A percentile compares a stretch with the other conserved stretches of the same genome.
These are phyloP conservation scores for Anoplius nigerrimus DNA, from an alignment of 2,888 invertebrate species.

Conservation along the genomic window DNA sequence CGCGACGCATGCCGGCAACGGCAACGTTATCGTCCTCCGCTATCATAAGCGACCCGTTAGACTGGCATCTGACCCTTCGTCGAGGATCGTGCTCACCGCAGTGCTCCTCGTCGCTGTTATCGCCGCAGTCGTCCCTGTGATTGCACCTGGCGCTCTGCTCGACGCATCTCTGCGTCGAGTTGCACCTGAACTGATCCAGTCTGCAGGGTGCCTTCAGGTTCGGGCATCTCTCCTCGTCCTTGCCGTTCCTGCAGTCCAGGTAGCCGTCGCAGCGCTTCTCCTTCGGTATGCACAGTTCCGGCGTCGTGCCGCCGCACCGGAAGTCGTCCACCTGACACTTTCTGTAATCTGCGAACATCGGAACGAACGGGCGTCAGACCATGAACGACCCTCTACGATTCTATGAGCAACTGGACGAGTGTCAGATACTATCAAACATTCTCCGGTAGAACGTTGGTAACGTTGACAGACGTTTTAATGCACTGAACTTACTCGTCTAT, in stretches of 20 bases:
- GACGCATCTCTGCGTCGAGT: slow-evolving; percentile 87
- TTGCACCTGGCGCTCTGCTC: slow-evolving; percentile 87
- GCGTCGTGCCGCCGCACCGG: slow-evolving; percentile 83
- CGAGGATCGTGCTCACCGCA: slow-evolving; percentile 87
- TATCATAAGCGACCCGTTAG: too few species aligned
- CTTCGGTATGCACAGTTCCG: slow-evolving; percentile 89
- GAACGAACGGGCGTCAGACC: too few species aligned
- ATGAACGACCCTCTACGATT: too few species aligned
- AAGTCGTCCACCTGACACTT: slow-evolving; percentile 92
- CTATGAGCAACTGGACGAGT: too few species aligned
- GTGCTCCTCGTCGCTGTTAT: slow-evolving; percentile 91
- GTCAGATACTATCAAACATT: too few species aligned
- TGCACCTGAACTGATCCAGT: slow-evolving; percentile 91
- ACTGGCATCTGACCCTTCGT: too few species aligned
- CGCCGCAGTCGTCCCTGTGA: slow-evolving; percentile 92
- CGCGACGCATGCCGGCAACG: too few species aligned
- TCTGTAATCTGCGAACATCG: slow-evolving; percentile 82
- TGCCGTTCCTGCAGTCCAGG: slow-evolving; percentile 89
- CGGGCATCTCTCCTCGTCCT: slow-evolving; percentile 88
- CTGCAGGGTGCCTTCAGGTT: slow-evolving; percentile 79
- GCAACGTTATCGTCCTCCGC: too few species aligned
- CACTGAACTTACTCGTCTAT: too few species aligned
- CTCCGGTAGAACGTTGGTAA: too few species aligned
- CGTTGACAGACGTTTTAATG: too few species aligned
- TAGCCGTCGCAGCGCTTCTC: slow-evolving; percentile 94